Conservation (phyloP, 2,888 invertebrate genomes). For the Drosophila neoperkinsi region DNA sequence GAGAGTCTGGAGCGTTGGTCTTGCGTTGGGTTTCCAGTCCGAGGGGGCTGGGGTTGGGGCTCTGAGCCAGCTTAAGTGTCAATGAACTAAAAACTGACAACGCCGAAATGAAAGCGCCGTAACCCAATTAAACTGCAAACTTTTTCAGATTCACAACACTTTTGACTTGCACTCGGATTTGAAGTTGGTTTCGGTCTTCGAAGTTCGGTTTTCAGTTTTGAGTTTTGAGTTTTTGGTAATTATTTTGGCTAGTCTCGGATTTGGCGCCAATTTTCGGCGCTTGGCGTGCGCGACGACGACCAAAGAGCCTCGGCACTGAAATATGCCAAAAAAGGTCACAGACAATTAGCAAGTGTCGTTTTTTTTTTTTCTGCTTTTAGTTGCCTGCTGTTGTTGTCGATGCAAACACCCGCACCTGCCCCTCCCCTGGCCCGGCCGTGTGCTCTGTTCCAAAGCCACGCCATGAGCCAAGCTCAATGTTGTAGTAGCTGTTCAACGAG, state of each 20-base stretch:
- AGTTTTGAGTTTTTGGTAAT: conserved; percentile 38
- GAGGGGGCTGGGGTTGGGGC: background rate
- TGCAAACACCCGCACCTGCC: conserved; percentile 63
- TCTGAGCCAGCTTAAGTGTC: conserved; percentile 49
- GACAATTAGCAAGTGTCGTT: conserved; percentile 79
- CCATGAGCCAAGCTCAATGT: conserved; percentile 75
- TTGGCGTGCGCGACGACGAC: conserved; percentile 48
- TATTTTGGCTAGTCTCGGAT: conserved; percentile 39
- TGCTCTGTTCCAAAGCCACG: conserved; percentile 48
- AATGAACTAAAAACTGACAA: conserved; percentile 62
- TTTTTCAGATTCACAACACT: conserved; percentile 25
- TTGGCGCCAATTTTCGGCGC: conserved; percentile 58
- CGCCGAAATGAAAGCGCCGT: conserved; percentile 69
- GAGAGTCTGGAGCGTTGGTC: conserved; percentile 11
- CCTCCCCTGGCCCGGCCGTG: conserved; percentile 19
- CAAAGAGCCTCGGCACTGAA: conserved; percentile 66
- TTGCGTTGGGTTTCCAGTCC: background rate
- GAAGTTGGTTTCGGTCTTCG: conserved; percentile 8
- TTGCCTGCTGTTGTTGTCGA: conserved; percentile 24
- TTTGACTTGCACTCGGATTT: conserved; percentile 16
- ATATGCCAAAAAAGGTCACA: conserved; percentile 75
- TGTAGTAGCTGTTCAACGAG: conserved; percentile 52
- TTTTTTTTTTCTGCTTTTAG: conserved; percentile 4
- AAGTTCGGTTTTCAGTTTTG: background rate
- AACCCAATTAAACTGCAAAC: conserved; percentile 47